phyloP scores from a whole-genome alignment of 2,797 vertebrate species.

The Erpetoichthys calabaricus region DNA sequence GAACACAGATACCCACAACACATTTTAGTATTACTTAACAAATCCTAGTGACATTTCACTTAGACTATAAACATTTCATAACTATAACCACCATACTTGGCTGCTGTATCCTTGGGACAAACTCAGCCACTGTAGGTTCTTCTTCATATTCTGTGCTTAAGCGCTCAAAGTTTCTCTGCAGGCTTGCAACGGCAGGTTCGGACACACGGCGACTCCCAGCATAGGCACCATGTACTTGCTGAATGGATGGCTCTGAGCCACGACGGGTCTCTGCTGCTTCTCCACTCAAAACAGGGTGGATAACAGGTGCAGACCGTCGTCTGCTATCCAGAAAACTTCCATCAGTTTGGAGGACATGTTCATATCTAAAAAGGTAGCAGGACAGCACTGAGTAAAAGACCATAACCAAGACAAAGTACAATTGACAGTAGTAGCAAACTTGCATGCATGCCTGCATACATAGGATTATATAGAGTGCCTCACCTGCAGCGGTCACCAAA shows the following conservation, averaged over 20 bases:
- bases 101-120: conserved; percentile 6
- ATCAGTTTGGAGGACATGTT: conserved; percentile 32
- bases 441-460: no score
- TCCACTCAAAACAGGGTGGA: conserved; percentile 16
- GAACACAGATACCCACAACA: no score
- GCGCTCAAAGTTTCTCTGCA: conserved; percentile 9
- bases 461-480: conserved; percentile 5
- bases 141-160: conserved; percentile 18
- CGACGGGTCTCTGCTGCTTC: conserved; percentile 14
- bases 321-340: conserved; percentile 15
- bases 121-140: conserved; percentile 10
- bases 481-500: conserved; percentile 66
- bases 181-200: conserved; percentile 7
- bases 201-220: conserved; percentile 9
- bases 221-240: conserved; percentile 6
- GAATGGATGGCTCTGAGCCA: conserved; percentile 36
- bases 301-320: conserved; percentile 23
- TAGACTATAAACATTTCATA: neutral
- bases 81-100: conserved; percentile 20
- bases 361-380: conserved; percentile 44
- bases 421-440: neutral
- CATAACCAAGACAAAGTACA: neutral
- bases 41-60: no score
- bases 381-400: neutral
- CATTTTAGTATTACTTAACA: no score